Evolutionary conservation across 2,888 invertebrate species (phyloP).

Genomic region (Heliconius erato): DNA sequence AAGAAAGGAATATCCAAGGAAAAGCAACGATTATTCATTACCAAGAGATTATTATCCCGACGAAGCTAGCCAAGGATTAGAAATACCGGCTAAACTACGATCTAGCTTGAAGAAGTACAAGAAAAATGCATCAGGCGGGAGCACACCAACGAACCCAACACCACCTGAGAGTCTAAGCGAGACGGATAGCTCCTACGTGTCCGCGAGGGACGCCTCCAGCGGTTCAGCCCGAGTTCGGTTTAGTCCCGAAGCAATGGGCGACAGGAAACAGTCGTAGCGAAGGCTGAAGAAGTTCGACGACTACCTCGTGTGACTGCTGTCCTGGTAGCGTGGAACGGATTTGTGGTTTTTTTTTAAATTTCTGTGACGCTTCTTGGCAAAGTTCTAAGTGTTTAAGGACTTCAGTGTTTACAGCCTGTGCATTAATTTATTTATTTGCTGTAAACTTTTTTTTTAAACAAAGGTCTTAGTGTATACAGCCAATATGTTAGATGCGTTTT

Average conservation of each 20-base stretch:
- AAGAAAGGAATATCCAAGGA: conserved; percentile 71
- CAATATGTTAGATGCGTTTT: background rate
- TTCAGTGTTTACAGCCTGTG: background rate
- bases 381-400: background rate
- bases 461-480: background rate
- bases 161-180: conserved; percentile 95
- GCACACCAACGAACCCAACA: conserved; percentile 93
- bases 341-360: background rate
- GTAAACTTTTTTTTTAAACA: too few relatives aligned
- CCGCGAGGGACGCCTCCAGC: conserved; percentile 91
- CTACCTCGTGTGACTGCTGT: conserved; percentile 77
- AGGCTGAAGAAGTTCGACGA: conserved; percentile 81
- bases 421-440: background rate
- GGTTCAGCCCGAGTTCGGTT: conserved; percentile 91
- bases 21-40: conserved; percentile 72
- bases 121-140: conserved; percentile 84
- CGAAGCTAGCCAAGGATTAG: conserved; percentile 85
- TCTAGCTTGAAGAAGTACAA: conserved; percentile 92
- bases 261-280: conserved; percentile 79
- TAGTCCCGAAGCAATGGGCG: conserved; percentile 90
- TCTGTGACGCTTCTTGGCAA: background rate
- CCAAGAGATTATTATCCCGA: conserved; percentile 76
- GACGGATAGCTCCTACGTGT: conserved; percentile 93
- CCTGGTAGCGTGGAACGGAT: conserved; percentile 24
- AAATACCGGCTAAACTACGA: conserved; percentile 89